Percentiles rank a stretch among this genome's conserved stretches.
Conservation (phyloP, 35 echinoderm and acorn worm species). For the Diadema setosum region DNA sequence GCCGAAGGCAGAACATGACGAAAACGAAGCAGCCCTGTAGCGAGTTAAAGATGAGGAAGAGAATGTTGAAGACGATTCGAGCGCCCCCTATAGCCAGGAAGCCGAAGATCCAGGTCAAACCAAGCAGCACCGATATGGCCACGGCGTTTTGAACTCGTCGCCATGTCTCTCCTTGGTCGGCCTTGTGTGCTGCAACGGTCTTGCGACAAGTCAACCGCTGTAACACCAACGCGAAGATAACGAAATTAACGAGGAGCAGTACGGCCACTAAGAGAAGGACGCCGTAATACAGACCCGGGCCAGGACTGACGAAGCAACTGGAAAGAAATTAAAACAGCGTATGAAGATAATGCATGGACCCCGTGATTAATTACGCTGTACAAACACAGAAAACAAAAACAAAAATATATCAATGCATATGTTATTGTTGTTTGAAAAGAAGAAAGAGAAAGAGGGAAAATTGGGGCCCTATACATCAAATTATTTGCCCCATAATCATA, state of each 20-base stretch:
- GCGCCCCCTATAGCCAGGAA: constrained; percentile 29
- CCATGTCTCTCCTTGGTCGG: not conserved
- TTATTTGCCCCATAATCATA: too few species aligned
- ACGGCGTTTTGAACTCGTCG: constrained; percentile 28
- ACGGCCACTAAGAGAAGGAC: not conserved
- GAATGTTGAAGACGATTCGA: not conserved
- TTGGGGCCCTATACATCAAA: too few species aligned
- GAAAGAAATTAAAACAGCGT: not conserved
- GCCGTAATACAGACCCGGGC: not conserved
- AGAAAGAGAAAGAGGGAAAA: too few species aligned
- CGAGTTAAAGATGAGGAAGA: constrained; percentile 31
- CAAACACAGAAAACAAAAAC: not conserved
- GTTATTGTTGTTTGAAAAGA: not conserved
- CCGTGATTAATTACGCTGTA: not conserved
- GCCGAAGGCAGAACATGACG: constrained; percentile 50
- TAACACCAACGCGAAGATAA: not conserved
- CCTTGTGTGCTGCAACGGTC: not conserved
- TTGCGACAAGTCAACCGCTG: not conserved
- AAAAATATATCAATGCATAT: not conserved
- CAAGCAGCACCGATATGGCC: constrained; percentile 1
- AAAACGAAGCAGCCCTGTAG: constrained; percentile 80
- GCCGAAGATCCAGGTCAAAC: constrained; percentile 29
- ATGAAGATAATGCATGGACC: too few species aligned
- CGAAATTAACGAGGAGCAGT: not conserved
- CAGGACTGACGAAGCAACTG: not conserved